These are phyloP conservation scores for Psylliodes chrysocephalus DNA, from an alignment of 2,888 invertebrate species.

Conservation along the genomic window DNA sequence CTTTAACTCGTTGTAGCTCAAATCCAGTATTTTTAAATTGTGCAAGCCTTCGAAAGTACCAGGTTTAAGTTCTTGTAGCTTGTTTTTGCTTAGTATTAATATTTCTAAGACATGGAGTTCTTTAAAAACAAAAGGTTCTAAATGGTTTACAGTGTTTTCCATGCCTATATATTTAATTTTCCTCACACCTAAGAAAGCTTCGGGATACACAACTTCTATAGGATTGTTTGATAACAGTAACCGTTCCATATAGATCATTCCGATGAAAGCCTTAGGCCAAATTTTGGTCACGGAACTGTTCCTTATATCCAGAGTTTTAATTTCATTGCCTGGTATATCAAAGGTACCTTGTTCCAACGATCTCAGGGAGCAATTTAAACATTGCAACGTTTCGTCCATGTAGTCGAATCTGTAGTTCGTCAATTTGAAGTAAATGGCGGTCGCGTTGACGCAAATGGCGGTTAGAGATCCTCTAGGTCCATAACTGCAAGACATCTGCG, in stretches of 20 bases:
- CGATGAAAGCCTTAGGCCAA: constrained; percentile 53
- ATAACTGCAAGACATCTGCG: constrained; percentile 56
- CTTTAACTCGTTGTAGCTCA: constrained; percentile 43
- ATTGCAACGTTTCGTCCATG: constrained; percentile 59
- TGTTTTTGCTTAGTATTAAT: constrained; percentile 52
- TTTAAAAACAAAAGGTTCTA: constrained; percentile 45
- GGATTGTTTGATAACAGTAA: constrained; percentile 54
- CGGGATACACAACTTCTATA: constrained; percentile 51
- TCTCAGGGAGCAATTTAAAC: constrained; percentile 55
- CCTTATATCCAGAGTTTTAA: constrained; percentile 52
- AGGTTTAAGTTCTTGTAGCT: constrained; percentile 38
- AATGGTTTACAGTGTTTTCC: constrained; percentile 41
- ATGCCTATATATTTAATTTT: constrained; percentile 54
- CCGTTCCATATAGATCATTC: constrained; percentile 54
- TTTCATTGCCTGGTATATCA: constrained; percentile 60
- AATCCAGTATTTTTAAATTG: constrained; percentile 53
- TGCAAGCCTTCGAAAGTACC: constrained; percentile 55
- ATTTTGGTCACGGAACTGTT: constrained; percentile 52
- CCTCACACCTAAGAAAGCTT: constrained; percentile 56
- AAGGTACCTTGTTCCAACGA: constrained; percentile 55
- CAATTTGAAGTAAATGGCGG: constrained; percentile 53
- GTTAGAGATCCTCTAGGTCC: constrained; percentile 60
- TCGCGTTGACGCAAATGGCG: constrained; percentile 58
- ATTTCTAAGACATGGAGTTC: constrained; percentile 49
- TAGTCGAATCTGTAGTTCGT: constrained; percentile 60